phyloP scores from a whole-genome alignment of 2,797 vertebrate species.

The Phrynocephalus guinanensis region DNA sequence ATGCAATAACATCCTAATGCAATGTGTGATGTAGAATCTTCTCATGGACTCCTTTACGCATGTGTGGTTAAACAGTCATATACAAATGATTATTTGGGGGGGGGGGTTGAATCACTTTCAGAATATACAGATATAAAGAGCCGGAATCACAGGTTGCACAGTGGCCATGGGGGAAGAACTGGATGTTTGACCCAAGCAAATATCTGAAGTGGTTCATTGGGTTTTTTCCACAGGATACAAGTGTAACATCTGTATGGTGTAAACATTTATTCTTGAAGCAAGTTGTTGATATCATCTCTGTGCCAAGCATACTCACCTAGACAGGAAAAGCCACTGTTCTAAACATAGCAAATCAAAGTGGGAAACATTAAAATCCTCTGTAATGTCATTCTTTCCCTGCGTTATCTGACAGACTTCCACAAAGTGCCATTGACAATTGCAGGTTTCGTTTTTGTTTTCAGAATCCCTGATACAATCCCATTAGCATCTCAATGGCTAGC shows the following conservation, averaged over 20 bases:
- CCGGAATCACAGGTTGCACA: not conserved
- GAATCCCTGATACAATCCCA: slow-evolving; percentile 38
- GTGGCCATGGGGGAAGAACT: not conserved
- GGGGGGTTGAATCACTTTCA: not conserved
- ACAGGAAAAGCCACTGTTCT: not conserved
- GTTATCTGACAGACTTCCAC: slow-evolving; percentile 25
- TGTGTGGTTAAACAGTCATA: too few relatives aligned
- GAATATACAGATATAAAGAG: not conserved
- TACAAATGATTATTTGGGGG: not conserved
- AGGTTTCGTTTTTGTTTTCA: slow-evolving; percentile 43
- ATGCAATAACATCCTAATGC: not conserved
- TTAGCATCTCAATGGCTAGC: slow-evolving; percentile 6
- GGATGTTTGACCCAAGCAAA: not conserved
- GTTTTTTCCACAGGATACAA: not conserved
- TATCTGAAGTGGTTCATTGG: too few relatives aligned
- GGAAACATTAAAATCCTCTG: slow-evolving; percentile 32
- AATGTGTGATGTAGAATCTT: not conserved
- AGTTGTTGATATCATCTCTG: not conserved
- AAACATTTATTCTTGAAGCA: not conserved
- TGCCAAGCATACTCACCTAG: not conserved
- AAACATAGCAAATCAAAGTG: not conserved
- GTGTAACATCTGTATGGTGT: not conserved
- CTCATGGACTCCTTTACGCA: not conserved
- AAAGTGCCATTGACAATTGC: rapidly evolving
- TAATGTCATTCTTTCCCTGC: slow-evolving; percentile 58